Evolutionary conservation across 2,888 invertebrate species (phyloP), one percentile per base, ranked within the genome.

Genomic region (Eupithecia centaureata): DNA sequence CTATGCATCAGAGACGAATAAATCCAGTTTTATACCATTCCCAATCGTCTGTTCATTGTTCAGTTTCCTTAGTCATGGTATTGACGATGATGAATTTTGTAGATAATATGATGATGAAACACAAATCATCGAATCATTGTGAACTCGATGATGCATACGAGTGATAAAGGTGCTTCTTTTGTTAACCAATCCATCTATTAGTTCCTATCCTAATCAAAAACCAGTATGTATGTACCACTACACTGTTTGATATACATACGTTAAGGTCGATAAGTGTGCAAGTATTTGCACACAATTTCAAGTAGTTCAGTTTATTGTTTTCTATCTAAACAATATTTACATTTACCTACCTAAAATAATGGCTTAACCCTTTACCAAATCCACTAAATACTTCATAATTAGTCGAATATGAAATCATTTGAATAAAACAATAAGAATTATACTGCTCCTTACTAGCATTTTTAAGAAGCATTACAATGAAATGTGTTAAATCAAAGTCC

Each of bases 1-100:
- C 68, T 64, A 54, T 52, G 56, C 56, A 13, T 59, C 27, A 42
- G 35, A 27, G 35, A 30, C 66, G 52, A 22, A 51, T 38, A 18
- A 57, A 33, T 25, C 52, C 33, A 13, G 71, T 77, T 77, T 72
- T 79, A 80, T 79, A 79, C 72, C 33, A 57, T 59, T 27, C 64
- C 62, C 61, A 75, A 76, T 73, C 61, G 47, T 8, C 32, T 65
- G 47, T 59, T 56, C 74, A 77, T 70, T 71, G 68, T 68, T 47
- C 54, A 18, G 66, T 61, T 63, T 61, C 51, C 72, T 70, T 73
- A 70, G 68, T 73, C 35, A 63, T 65, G 56, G 57, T 65, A 32
- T 7, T 30, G n/a, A 25, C 18, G 30, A 62, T 59, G 58, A 62
- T 52, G 61, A 59, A 27, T 27, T 13, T 52, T 52, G 27, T 27